phyloP scores from a whole-genome alignment of 2,797 vertebrate species.

The Acipenser oxyrinchus region DNA sequence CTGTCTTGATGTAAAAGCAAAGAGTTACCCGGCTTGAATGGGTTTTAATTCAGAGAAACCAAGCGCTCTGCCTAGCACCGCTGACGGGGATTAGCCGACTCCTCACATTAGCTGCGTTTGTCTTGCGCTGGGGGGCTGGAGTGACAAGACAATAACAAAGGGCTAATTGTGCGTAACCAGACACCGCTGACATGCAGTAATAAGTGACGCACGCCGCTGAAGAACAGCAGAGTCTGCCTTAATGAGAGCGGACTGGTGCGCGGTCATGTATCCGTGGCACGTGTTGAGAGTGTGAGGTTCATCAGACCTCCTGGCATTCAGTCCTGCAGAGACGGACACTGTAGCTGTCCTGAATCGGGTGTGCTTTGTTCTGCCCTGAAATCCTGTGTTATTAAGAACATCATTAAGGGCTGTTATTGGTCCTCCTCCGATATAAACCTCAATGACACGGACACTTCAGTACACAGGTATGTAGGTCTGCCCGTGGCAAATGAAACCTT shows the following conservation, averaged over 20 bases:
- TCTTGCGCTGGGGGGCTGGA: conserved; percentile 63
- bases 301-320: too few relatives aligned
- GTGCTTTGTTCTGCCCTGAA: too few relatives aligned
- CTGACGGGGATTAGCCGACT: conserved; percentile 83
- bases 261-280: conserved; percentile 11
- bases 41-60: conserved; percentile 55
- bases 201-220: conserved; percentile 56
- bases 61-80: conserved; percentile 56
- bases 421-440: too few relatives aligned
- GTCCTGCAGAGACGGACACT: too few relatives aligned
- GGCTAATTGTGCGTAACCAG: conserved; percentile 85
- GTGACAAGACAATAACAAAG: conserved; percentile 81
- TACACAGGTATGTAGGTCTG: too few relatives aligned
- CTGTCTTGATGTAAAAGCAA: conserved; percentile 53
- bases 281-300: too few relatives aligned
- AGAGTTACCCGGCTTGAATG: conserved; percentile 55
- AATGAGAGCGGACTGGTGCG: conserved; percentile 44
- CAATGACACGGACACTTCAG: too few relatives aligned
- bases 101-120: conserved; percentile 72
- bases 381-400: too few relatives aligned
- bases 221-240: conserved; percentile 55
- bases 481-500: too few relatives aligned
- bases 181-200: conserved; percentile 27
- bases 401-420: too few relatives aligned
- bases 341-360: too few relatives aligned